phyloP scores from a whole-genome alignment of 2,888 invertebrate species.

The Miltochrista miniata region DNA sequence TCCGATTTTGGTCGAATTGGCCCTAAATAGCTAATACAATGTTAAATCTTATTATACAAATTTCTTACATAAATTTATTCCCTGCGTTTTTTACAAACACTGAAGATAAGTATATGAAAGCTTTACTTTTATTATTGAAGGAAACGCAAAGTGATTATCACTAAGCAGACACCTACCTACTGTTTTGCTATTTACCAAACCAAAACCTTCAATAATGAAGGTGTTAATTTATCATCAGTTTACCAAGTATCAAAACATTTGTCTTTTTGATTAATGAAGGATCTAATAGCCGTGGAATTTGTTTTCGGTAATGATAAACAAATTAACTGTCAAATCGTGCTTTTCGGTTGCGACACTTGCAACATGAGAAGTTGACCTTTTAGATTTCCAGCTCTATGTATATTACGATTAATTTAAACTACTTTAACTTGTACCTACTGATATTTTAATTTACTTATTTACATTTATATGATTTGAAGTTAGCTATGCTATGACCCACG shows the following conservation, averaged over 20 bases:
- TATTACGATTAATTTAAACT: background rate
- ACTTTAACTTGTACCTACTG: background rate
- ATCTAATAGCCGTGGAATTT: slow-evolving; percentile 22
- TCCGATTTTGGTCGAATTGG: too few relatives aligned
- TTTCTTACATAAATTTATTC: too few relatives aligned
- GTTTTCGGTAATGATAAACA: slow-evolving; percentile 32
- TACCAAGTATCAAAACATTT: slow-evolving; percentile 64
- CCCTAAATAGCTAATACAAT: too few relatives aligned
- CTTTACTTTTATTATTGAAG: too few relatives aligned
- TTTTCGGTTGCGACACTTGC: slow-evolving; percentile 29
- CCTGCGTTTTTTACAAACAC: too few relatives aligned
- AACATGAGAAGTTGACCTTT: slow-evolving; percentile 19
- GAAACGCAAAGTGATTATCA: slow-evolving; percentile 1
- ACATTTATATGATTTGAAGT: too few relatives aligned
- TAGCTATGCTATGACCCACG: too few relatives aligned
- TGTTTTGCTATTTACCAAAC: slow-evolving; percentile 21
- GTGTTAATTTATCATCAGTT: slow-evolving; percentile 68
- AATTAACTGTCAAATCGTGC: slow-evolving; percentile 30
- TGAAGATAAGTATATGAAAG: too few relatives aligned
- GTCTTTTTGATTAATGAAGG: slow-evolving; percentile 54
- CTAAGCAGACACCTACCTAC: slow-evolving; percentile 4
- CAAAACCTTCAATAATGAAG: slow-evolving; percentile 34
- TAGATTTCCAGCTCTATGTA: background rate
- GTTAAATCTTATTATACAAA: too few relatives aligned
- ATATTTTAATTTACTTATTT: too few relatives aligned